Conservation (phyloP, 2,113 vertebrate species). For the Clupea harengus region DNA sequence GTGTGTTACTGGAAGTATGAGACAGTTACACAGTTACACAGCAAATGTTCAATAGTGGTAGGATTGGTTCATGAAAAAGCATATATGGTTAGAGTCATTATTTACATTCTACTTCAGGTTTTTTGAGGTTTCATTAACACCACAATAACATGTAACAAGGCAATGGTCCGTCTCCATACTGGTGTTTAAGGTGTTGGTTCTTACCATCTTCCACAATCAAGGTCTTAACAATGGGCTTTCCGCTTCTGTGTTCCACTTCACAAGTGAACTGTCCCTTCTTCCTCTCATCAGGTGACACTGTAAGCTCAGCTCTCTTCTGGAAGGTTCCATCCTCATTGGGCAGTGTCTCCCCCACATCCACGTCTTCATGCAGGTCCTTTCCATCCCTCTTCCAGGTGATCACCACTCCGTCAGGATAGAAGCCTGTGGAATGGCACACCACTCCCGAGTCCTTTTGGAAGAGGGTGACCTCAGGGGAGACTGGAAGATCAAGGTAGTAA, state of each 20-base stretch:
- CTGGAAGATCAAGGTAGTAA: too few species aligned
- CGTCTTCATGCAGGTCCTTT: constrained; percentile 43
- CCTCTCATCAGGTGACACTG: not conserved
- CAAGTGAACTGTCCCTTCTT: not conserved
- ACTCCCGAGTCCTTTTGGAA: constrained; percentile 47
- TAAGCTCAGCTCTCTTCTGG: constrained; percentile 49
- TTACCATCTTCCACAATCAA: not conserved
- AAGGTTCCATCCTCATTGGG: constrained; percentile 58
- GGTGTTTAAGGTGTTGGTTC: not conserved
- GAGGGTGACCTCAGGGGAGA: too few species aligned
- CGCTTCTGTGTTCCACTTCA: not conserved
- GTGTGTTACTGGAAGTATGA: too few species aligned
- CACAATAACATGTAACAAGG: not conserved
- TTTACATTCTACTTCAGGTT: too few species aligned
- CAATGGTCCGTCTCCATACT: not conserved
- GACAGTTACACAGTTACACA: too few species aligned
- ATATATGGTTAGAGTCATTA: too few species aligned
- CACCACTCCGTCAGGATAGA: constrained; percentile 43
- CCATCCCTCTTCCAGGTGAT: constrained; percentile 42
- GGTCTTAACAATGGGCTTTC: not conserved
- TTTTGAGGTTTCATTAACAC: not conserved
- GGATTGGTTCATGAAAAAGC: too few species aligned
- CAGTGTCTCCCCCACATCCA: constrained; percentile 46
- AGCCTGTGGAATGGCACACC: too few species aligned
- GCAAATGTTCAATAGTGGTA: too few species aligned